phyloP scores from a whole-genome alignment of 1,140 invertebrate species.

The Plutomurus gul region DNA sequence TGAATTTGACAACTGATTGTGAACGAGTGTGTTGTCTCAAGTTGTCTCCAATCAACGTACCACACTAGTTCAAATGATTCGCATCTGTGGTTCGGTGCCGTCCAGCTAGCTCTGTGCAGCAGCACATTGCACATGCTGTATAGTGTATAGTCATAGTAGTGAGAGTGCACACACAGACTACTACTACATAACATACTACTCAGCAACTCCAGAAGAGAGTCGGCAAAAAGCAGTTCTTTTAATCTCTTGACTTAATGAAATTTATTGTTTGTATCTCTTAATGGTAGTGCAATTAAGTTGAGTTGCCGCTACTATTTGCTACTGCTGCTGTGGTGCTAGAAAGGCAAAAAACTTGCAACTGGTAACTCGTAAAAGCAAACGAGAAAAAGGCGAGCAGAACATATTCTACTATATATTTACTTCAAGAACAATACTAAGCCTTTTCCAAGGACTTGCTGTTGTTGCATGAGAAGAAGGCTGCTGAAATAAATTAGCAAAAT shows the following conservation, averaged over 20 bases:
- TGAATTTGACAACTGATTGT: slow-evolving; percentile 2
- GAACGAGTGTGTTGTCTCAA: slow-evolving; percentile 2
- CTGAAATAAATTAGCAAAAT: slow-evolving; percentile 20
- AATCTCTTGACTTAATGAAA: slow-evolving; percentile 27
- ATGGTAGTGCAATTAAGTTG: slow-evolving; percentile 12
- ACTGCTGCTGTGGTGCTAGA: not conserved
- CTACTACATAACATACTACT: too few relatives aligned
- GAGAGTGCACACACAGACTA: too few relatives aligned
- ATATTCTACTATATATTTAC: too few relatives aligned
- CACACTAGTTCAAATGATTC: not conserved
- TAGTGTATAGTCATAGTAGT: too few relatives aligned
- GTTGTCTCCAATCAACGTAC: not conserved
- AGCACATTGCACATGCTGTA: too few relatives aligned
- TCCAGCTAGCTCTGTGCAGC: too few relatives aligned
- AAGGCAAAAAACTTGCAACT: not conserved
- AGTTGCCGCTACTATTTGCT: slow-evolving; percentile 28
- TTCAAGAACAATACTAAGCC: too few relatives aligned
- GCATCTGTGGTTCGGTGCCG: too few relatives aligned
- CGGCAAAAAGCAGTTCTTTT: slow-evolving; percentile 28
- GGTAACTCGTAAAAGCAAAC: not conserved
- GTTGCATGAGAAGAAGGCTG: not conserved
- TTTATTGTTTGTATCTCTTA: slow-evolving; percentile 30
- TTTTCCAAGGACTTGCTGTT: not conserved
- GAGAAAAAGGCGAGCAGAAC: not conserved
- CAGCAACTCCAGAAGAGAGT: too few relatives aligned